Evolutionary conservation across 92 coral and sea anemone species (phyloP), one percentile per base, ranked within the genome.

Genomic region (Bergia sp.): DNA sequence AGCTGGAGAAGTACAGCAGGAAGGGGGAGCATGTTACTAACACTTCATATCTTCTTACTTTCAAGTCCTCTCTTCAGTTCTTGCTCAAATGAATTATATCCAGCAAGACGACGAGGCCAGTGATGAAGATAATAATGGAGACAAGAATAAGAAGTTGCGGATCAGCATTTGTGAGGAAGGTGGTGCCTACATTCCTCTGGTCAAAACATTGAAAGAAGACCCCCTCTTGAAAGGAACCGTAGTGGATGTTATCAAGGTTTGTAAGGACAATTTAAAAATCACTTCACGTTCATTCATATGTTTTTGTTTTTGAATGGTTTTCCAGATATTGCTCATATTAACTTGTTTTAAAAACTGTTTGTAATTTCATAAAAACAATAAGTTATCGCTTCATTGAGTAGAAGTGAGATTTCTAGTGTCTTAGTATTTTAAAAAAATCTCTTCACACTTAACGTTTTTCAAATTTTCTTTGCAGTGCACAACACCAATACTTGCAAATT

Each of bases 1-100:
- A 47, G 8, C 29, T 29, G 29, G 29, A 29, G 29, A 29, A 29
- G 29, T 29, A 29, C 29, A 29, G 29, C 29, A 29, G 29, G 0
- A 29, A 29, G 29, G 29, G 29, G 29, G 53, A 47, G 53, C 53
- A 47, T 47, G 2, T 21, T 69, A 69, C 6, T 1, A n/a, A 37
- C 38, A 72, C 8, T 13, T 39, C 11, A 2, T 74, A 18, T 40
- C 18, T 61, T 81, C 21, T 79, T 79, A 23, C 41, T n/a, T 67
- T 61, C 1, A 7, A 83, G 87, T 83, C 29, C 41, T 83, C 40
- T 76, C 86, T 5, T 83, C 87, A 83, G 61, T 83, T 43, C 78
- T 83, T 67, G 87, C 87, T 41, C 87, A 83, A 10, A 45, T 83
- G 87, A 83, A 20, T 44, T 44, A 83, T 29, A 76, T 39, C 12